These are phyloP conservation scores for Procapra przewalskii DNA, from an alignment of 2,113 vertebrate genomes.

Conservation along the genomic window DNA sequence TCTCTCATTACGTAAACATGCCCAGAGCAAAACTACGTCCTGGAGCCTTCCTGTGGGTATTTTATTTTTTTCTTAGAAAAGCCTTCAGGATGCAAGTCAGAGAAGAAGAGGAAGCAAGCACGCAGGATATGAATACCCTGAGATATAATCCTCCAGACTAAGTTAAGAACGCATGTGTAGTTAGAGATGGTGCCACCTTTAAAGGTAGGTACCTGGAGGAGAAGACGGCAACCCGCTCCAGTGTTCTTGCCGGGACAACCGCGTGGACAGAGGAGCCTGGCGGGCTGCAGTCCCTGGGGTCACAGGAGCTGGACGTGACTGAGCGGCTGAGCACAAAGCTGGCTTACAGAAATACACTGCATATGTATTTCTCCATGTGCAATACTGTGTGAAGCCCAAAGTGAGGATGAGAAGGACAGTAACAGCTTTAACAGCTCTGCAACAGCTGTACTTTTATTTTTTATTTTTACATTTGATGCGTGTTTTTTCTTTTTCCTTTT, in stretches of 20 bases:
- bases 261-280: not conserved
- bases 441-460: not conserved
- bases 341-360: not conserved
- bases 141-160: not conserved
- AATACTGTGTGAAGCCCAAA: not conserved
- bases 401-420: too few relatives aligned
- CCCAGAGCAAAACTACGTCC: not conserved
- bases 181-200: not conserved
- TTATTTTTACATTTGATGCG: not conserved
- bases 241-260: not conserved
- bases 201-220: not conserved
- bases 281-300: not conserved
- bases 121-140: accelerated
- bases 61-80: too few relatives aligned
- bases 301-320: not conserved
- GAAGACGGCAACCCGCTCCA: not conserved
- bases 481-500: not conserved
- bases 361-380: too few relatives aligned
- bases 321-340: accelerated
- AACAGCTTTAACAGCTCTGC: accelerated
- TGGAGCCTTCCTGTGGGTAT: too few relatives aligned
- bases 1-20: not conserved
- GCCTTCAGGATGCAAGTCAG: not conserved
- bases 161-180: accelerated
- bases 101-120: not conserved